phyloP scores from a whole-genome alignment of 2,888 invertebrate species.

The Chalcosyrphus nemorum region DNA sequence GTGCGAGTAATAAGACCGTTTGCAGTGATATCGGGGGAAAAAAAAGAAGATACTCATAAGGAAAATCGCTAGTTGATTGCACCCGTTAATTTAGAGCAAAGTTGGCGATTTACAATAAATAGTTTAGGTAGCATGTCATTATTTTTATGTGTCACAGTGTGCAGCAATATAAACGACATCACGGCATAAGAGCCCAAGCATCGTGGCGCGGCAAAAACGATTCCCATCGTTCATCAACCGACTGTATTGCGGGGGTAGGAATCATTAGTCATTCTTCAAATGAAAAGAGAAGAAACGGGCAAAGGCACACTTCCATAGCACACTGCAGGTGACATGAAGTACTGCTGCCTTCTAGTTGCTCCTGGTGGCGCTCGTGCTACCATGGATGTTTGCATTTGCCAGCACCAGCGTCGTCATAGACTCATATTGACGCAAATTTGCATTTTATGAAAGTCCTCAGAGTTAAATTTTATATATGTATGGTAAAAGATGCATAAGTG shows the following conservation, averaged over 20 bases:
- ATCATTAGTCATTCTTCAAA: conserved; percentile 59
- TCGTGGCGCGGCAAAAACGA: conserved; percentile 14
- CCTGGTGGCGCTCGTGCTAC: conserved; percentile 1
- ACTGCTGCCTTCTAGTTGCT: conserved; percentile 33
- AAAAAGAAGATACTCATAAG: conserved; percentile 5
- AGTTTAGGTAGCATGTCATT: conserved; percentile 33
- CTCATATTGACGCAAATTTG: conserved; percentile 70
- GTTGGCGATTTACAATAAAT: conserved; percentile 34
- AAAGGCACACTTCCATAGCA: conserved; percentile 29
- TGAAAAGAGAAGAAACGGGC: conserved; percentile 42
- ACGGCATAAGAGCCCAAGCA: not conserved
- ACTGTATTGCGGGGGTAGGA: conserved; percentile 34
- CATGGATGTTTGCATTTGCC: conserved; percentile 54
- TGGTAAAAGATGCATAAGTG: conserved; percentile 71
- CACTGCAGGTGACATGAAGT: conserved; percentile 53
- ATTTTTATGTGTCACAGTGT: conserved; percentile 7
- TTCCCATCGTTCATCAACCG: conserved; percentile 22
- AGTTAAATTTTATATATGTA: conserved; percentile 68
- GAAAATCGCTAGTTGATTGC: conserved; percentile 20
- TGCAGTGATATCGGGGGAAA: conserved; percentile 4
- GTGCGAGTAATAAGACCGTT: not conserved
- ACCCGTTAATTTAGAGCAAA: not conserved
- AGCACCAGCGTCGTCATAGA: conserved; percentile 48
- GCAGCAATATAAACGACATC: conserved; percentile 17
- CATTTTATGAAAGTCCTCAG: conserved; percentile 69